Evolutionary conservation across 2,888 invertebrate species (phyloP), one percentile per base, ranked within the genome.

Genomic region (Prosapia bicincta): DNA sequence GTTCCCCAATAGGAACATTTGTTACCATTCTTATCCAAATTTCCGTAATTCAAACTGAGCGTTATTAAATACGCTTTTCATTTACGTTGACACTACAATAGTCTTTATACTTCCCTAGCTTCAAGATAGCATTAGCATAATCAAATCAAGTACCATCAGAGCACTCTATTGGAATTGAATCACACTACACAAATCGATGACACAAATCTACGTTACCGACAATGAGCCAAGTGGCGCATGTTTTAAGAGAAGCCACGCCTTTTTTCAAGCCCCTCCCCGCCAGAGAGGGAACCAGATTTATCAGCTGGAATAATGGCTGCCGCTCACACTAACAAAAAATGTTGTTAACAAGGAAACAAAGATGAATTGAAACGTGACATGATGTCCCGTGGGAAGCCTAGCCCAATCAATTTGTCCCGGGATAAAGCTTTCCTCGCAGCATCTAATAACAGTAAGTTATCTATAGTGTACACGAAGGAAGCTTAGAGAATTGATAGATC

Each of bases 341-440:
- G 26, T 38, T 69, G 15, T 73, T 76, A 76, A 76, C 76, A 76
- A 76, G 71, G 76, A 73, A 76, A 76, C 76, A 76, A 76, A 76
- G 76, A 72, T 69, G 76, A 76, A 76, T 73, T 76, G 76, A 76
- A 73, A 69, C 72, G 76, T 76, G 73, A 76, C 76, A 73, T 66
- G 76, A 20, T 38, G 72, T 23, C 71, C 65, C 38, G 32, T 25
- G 70, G 75, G 66, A 66, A 25, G 23, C 66, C 67, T 65, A n/a
- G 70, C 54, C 54, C 54, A 54, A 54, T 54, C 54, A 54, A 20
- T 54, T 54, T 54, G 54, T 54, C 54, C 54, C n/a, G n/a, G 54
- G 54, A 54, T 54, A 54, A 54, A 54, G 54, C 3, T 54, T 54
- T 54, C 54, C 54, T 54, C 20, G 20, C 54, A 54, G 54, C 54